Percentiles rank a stretch among this genome's conserved stretches.
These are phyloP conservation scores for Rhopilema esculentum DNA, from an alignment of 30 jellyfish, hydroid and myxozoan species.

Conservation along the genomic window DNA sequence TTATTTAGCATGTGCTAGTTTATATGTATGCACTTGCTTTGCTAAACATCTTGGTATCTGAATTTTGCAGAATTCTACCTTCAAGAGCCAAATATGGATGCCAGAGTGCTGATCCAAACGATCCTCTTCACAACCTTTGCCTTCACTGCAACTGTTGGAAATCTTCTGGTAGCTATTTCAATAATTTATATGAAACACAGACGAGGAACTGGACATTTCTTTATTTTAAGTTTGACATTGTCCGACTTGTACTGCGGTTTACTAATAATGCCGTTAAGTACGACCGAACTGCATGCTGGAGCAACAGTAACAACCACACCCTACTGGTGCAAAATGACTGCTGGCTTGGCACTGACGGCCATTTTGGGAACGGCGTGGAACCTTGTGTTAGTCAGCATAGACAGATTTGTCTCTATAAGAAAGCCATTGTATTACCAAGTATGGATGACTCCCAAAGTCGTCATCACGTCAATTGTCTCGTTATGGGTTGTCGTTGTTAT, in stretches of 20 bases:
- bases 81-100: not conserved
- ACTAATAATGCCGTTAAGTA: not conserved
- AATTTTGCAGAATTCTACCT: not conserved
- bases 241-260: constrained; percentile 5
- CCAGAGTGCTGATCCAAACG: constrained; percentile 1
- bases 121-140: not conserved
- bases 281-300: constrained; percentile 4
- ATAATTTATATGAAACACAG: not conserved
- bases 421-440: not conserved
- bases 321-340: constrained; percentile 11
- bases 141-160: not conserved
- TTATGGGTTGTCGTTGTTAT: not conserved
- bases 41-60: not conserved
- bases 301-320: not conserved
- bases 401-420: not conserved
- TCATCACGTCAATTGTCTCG: not conserved
- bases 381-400: not conserved
- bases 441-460: not conserved
- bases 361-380: constrained; percentile 10
- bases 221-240: not conserved
- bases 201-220: constrained; percentile 5
- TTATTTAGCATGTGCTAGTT: not conserved
- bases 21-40: not conserved
- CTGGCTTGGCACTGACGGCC: constrained; percentile 13
- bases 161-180: not conserved